phyloP scores from a whole-genome alignment of 2,113 vertebrate genomes.

The Scolopax mira region DNA sequence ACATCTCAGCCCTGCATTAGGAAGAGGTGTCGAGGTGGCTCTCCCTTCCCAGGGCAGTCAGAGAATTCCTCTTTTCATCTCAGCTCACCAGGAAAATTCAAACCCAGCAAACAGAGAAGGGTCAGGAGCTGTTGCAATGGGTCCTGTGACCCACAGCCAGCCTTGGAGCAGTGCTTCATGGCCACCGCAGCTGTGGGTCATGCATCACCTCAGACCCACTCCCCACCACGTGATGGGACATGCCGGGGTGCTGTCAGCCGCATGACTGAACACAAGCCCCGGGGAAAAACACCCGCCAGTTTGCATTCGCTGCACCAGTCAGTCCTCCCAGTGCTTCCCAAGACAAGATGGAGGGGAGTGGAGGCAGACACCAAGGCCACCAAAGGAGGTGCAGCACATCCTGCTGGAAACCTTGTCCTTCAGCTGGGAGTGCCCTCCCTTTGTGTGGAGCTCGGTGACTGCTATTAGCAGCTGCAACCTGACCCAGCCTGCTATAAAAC shows the following conservation, averaged over 20 bases:
- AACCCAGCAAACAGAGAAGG: neutral
- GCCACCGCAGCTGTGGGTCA: neutral
- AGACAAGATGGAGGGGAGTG: neutral
- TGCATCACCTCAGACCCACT: rapidly evolving
- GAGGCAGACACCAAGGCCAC: rapidly evolving
- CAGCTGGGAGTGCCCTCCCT: neutral
- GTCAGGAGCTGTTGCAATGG: neutral
- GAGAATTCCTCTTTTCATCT: constrained; percentile 19
- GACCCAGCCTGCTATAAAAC: neutral
- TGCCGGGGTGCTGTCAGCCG: rapidly evolving
- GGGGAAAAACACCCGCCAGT: rapidly evolving
- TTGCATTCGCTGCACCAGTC: neutral
- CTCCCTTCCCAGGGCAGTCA: rapidly evolving
- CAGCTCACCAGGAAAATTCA: neutral
- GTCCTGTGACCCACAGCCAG: neutral
- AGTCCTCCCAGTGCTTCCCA: neutral
- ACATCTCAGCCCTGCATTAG: neutral
- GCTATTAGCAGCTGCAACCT: neutral
- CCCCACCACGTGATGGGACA: neutral
- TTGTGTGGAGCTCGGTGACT: neutral
- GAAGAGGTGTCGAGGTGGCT: neutral
- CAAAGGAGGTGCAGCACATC: neutral
- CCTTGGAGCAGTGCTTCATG: neutral
- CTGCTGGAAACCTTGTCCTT: neutral
- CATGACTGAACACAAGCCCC: rapidly evolving